Percentiles rank a stretch among this genome's conserved stretches.
phyloP scores from a whole-genome alignment of 2,888 invertebrate species.

The Cynaeus angustus region DNA sequence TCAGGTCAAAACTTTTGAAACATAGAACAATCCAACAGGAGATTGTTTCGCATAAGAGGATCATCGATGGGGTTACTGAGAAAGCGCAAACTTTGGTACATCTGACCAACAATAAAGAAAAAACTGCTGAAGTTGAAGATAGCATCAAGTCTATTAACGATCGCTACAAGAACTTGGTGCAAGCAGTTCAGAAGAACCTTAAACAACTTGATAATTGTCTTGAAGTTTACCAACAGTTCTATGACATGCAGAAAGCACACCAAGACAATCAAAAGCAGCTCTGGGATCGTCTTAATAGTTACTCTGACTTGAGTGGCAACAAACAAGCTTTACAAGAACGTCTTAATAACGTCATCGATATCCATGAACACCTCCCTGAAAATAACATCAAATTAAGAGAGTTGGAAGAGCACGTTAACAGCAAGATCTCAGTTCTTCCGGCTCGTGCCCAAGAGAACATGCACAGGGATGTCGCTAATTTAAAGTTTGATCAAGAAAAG shows the following conservation, averaged over 20 bases:
- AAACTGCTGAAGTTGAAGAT: conserved; percentile 78
- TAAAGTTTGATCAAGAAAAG: conserved; percentile 89
- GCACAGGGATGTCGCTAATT: conserved; percentile 85
- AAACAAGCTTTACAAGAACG: conserved; percentile 89
- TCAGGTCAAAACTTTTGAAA: conserved; percentile 87
- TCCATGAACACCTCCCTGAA: conserved; percentile 85
- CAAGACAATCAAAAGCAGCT: conserved; percentile 93
- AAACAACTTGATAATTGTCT: conserved; percentile 83
- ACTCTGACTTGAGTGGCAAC: conserved; percentile 91
- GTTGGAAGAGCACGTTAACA: conserved; percentile 82
- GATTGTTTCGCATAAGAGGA: conserved; percentile 90
- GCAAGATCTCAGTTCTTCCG: conserved; percentile 81
- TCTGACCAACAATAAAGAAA: conserved; percentile 75
- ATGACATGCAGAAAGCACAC: conserved; percentile 88
- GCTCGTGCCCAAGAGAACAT: conserved; percentile 89
- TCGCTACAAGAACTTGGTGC: conserved; percentile 83
- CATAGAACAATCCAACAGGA: conserved; percentile 92
- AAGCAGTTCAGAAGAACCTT: conserved; percentile 80
- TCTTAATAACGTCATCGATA: conserved; percentile 85
- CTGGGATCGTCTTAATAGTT: conserved; percentile 88
- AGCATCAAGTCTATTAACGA: conserved; percentile 83
- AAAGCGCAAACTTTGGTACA: conserved; percentile 85
- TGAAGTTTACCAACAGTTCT: conserved; percentile 90
- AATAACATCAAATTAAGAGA: conserved; percentile 86
- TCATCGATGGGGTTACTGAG: conserved; percentile 92